Evolutionary conservation across 92 coral and sea anemone species (phyloP).

Genomic region (Epizoanthus illoricatus): DNA sequence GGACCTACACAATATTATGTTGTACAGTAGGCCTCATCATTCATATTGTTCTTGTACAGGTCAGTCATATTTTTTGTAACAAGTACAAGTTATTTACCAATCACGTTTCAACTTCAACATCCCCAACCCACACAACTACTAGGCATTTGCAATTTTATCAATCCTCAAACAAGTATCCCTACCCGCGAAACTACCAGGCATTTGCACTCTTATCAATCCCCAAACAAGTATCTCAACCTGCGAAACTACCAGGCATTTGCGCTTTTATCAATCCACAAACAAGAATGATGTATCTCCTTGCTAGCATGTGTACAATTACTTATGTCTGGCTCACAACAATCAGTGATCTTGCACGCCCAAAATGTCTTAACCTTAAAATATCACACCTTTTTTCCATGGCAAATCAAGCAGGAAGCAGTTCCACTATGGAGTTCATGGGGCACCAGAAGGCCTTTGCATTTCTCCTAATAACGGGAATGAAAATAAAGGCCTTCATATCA

Average conservation of each 20-base stretch:
- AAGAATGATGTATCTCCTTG: too few species aligned
- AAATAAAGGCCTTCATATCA: constrained; percentile 58
- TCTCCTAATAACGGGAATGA: constrained; percentile 58
- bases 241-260: too few species aligned
- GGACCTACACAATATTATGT: constrained; percentile 64
- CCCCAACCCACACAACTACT: too few species aligned
- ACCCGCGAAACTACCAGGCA: too few species aligned
- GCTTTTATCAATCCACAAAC: too few species aligned
- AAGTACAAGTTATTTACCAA: too few species aligned
- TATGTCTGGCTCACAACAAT: not conserved
- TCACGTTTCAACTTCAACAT: too few species aligned
- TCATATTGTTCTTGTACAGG: constrained; percentile 55
- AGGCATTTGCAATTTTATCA: too few species aligned
- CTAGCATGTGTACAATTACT: too few species aligned
- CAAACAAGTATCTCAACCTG: too few species aligned
- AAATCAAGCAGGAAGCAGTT: constrained; percentile 68
- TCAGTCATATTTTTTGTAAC: not conserved
- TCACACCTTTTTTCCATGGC: constrained; percentile 45
- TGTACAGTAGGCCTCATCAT: constrained; percentile 50
- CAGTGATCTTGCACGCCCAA: not conserved
- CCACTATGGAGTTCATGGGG: constrained; percentile 63
- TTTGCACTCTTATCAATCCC: too few species aligned
- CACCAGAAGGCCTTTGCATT: constrained; percentile 60
- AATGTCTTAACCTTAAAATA: not conserved
- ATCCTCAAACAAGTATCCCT: too few species aligned